These are phyloP conservation scores for Ichneumoninae sp. DNA, from an alignment of 2,888 invertebrate species.

Conservation along the genomic window DNA sequence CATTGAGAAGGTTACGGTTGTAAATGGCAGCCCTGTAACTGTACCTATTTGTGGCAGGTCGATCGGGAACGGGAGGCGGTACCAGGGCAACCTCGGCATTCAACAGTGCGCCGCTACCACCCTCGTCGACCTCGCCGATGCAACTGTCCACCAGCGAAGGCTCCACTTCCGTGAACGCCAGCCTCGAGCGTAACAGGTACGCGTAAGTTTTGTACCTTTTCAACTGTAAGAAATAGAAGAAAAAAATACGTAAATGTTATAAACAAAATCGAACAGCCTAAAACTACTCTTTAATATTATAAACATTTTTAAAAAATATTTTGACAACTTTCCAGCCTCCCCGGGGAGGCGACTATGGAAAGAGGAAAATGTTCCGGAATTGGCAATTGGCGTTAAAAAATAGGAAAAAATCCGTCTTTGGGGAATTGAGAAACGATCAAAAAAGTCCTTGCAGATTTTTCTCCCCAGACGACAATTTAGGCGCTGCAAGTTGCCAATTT, in stretches of 20 bases:
- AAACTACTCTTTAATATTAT: neutral
- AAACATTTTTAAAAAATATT: no score
- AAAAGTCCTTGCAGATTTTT: no score
- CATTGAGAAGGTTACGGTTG: conserved; percentile 87
- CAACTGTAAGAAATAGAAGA: conserved; percentile 86
- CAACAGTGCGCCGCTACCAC: conserved; percentile 78
- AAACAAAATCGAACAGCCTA: neutral
- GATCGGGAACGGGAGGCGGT: conserved; percentile 87
- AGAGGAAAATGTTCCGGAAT: no score
- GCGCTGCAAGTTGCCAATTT: no score
- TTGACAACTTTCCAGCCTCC: no score
- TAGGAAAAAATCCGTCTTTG: no score
- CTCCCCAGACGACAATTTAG: no score
- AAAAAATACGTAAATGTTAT: neutral
- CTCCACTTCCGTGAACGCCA: conserved; percentile 86
- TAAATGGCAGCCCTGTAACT: conserved; percentile 89
- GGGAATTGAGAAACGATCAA: no score
- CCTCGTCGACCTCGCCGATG: conserved; percentile 86
- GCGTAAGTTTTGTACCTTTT: conserved; percentile 94
- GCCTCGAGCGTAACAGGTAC: conserved; percentile 89
- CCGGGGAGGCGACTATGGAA: no score
- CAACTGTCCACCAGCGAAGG: conserved; percentile 86
- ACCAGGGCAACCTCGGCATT: conserved; percentile 82
- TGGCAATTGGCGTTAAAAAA: no score
- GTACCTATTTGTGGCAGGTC: conserved; percentile 88